Evolutionary conservation across 2,888 invertebrate genomes (phyloP).

Genomic region (Eupithecia centaureata): DNA sequence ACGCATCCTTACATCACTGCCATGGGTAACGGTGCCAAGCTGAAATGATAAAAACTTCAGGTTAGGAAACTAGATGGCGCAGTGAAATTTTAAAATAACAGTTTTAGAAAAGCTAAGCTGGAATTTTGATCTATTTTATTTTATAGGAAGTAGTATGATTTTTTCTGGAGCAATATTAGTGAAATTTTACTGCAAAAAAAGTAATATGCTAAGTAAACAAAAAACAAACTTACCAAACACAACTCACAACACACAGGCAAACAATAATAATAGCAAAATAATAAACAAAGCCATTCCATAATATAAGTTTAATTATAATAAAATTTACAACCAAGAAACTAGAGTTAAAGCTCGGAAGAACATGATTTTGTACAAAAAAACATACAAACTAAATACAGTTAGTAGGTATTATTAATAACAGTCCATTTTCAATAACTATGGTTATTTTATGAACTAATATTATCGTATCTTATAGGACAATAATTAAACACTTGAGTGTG

Average conservation of each 20-base stretch:
- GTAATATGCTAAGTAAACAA: conserved; percentile 41
- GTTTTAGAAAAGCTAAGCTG: not conserved
- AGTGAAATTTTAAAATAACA: not conserved
- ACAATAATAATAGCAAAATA: conserved; percentile 77
- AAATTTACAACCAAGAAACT: conserved; percentile 81
- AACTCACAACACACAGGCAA: conserved; percentile 72
- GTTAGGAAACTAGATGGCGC: not conserved
- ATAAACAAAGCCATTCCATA: conserved; percentile 79
- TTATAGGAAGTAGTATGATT: not conserved
- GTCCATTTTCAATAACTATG: conserved; percentile 53
- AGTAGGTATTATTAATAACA: conserved; percentile 55
- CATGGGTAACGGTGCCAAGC: conserved; percentile 88
- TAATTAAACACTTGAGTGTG: conserved; percentile 26
- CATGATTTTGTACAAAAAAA: conserved; percentile 74
- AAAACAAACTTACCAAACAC: conserved; percentile 66
- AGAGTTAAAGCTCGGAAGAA: conserved; percentile 83
- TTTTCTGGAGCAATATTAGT: not conserved
- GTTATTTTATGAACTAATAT: conserved; percentile 45
- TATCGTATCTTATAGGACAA: conserved; percentile 25
- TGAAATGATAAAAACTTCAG: conserved; percentile 49
- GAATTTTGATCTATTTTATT: not conserved
- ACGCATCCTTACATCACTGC: conserved; percentile 92
- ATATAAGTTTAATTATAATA: conserved; percentile 80
- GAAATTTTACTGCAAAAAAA: conserved; percentile 14
- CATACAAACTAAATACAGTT: conserved; percentile 50